phyloP scores from a whole-genome alignment of 2,113 vertebrate species.

The Erinaceus europaeus region DNA sequence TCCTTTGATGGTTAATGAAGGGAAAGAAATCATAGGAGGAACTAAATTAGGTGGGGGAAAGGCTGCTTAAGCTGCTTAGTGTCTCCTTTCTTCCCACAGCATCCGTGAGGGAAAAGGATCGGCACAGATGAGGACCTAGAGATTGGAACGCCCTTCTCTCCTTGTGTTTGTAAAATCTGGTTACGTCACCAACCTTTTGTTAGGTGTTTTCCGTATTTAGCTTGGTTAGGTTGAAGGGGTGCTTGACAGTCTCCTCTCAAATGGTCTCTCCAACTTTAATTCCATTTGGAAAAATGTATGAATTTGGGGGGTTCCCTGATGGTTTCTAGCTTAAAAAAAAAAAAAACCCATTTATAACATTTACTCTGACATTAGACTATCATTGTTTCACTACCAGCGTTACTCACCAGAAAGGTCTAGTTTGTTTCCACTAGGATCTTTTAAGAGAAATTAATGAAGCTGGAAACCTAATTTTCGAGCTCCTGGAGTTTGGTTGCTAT shows the following conservation, averaged over 20 bases:
- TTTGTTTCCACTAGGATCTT: constrained; percentile 39
- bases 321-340: constrained; percentile 2
- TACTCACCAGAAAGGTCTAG: background rate
- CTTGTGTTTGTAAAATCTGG: background rate
- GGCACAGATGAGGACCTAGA: background rate
- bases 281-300: constrained; percentile 8
- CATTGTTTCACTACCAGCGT: background rate
- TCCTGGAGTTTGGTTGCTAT: constrained; percentile 53
- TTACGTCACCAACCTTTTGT: background rate
- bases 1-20: background rate
- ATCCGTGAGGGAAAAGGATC: background rate
- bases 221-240: background rate
- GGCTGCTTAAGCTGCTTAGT: background rate
- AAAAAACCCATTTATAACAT: background rate
- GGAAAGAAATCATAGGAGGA: background rate
- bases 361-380: background rate
- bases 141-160: no score
- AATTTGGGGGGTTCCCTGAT: background rate
- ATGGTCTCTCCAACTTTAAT: background rate
- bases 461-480: constrained; percentile 65
- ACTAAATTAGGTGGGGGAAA: background rate
- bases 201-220: background rate
- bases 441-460: constrained; percentile 65
- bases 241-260: background rate
- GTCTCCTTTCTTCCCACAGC: background rate